phyloP scores from a whole-genome alignment of 2,113 vertebrate species.

The Dromaius novaehollandiae region DNA sequence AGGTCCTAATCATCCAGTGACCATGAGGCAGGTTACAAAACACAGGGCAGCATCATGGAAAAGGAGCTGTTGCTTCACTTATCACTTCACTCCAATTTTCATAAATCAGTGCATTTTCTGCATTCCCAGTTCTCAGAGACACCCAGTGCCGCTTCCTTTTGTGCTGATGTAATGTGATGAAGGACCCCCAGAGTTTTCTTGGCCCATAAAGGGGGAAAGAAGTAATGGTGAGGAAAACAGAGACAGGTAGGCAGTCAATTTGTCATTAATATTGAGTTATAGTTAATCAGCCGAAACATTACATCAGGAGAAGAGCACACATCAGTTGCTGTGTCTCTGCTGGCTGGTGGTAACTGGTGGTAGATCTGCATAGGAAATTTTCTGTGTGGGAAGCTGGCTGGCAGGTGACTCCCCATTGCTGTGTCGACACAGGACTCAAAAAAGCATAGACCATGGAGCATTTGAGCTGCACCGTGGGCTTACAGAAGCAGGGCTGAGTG shows the following conservation, averaged over 20 bases:
- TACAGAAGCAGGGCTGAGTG: not conserved
- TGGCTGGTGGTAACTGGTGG: not conserved
- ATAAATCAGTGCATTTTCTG: not conserved
- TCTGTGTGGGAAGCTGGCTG: not conserved
- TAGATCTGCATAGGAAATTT: not conserved
- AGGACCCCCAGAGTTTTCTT: not conserved
- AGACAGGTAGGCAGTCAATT: not conserved
- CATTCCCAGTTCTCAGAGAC: not conserved
- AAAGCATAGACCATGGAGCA: not conserved
- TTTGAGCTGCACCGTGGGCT: not conserved
- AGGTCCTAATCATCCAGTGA: not conserved
- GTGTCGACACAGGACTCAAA: not conserved
- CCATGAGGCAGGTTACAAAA: slow-evolving; percentile 10
- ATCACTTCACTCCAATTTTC: not conserved
- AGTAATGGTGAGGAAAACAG: not conserved
- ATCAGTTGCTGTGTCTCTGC: not conserved
- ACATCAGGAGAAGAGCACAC: not conserved
- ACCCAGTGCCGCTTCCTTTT: not conserved
- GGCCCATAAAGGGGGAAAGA: fast-evolving
- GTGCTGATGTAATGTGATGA: fast-evolving
- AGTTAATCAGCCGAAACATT: not conserved
- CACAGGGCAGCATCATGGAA: not conserved
- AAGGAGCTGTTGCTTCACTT: not conserved
- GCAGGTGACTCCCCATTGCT: not conserved
- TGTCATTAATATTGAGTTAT: not conserved